Percentiles rank a stretch among this genome's conserved stretches.
phyloP scores from a whole-genome alignment of 2,113 vertebrate species.

The Carassius auratus region DNA sequence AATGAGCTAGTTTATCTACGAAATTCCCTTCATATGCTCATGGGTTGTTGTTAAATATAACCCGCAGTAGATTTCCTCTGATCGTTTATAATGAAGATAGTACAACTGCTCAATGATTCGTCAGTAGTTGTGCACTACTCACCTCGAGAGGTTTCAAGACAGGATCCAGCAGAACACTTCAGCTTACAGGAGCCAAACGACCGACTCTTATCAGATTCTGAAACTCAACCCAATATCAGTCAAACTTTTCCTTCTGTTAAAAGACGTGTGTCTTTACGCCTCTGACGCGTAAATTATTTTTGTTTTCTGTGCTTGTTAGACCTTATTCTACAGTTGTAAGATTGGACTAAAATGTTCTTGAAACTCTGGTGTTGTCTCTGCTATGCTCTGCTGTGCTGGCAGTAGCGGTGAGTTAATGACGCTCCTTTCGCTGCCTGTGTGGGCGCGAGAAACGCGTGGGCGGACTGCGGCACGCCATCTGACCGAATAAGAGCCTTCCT shows the following conservation, averaged over 20 bases:
- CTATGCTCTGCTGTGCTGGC: slow-evolving; percentile 67
- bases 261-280: neutral
- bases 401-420: slow-evolving; percentile 79
- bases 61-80: neutral
- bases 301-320: slow-evolving; percentile 14
- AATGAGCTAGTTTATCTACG: neutral
- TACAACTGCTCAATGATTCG: neutral
- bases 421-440: slow-evolving; percentile 80
- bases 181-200: neutral
- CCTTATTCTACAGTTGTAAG: slow-evolving; percentile 34
- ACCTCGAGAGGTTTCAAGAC: slow-evolving; percentile 28
- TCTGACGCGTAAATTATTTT: neutral
- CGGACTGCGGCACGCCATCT: slow-evolving; percentile 83
- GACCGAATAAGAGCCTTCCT: slow-evolving; percentile 85
- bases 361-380: slow-evolving; percentile 18
- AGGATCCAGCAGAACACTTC: slow-evolving; percentile 3
- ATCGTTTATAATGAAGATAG: neutral
- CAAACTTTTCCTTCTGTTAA: neutral
- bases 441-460: slow-evolving; percentile 83
- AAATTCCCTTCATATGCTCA: neutral
- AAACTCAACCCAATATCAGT: neutral
- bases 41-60: neutral
- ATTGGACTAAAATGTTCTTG: neutral
- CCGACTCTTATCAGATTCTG: neutral
- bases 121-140: slow-evolving; percentile 15